A percentile compares a stretch with the other conserved stretches of the same genome.
phyloP scores from a whole-genome alignment of 2,888 invertebrate species.

The Calliphora vomitoria region DNA sequence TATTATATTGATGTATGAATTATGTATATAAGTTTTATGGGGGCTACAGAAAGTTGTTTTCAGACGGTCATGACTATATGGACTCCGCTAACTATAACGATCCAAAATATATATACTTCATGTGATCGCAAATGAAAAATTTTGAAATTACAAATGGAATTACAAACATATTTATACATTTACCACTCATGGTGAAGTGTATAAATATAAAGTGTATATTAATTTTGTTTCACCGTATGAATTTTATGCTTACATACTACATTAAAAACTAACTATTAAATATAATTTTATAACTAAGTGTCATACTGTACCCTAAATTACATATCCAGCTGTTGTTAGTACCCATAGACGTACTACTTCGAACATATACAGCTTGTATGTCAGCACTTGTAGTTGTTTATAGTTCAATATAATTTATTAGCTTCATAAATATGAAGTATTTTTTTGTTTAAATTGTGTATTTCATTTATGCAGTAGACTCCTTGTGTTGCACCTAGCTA shows the following conservation, averaged over 20 bases:
- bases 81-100: too few relatives aligned
- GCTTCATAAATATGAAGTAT: constrained; percentile 59
- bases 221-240: background rate
- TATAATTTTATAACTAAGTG: constrained; percentile 11
- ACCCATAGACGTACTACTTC: background rate
- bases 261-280: background rate
- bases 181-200: too few relatives aligned
- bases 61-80: too few relatives aligned
- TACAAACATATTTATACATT: too few relatives aligned
- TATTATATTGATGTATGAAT: too few relatives aligned
- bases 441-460: constrained; percentile 41
- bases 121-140: too few relatives aligned
- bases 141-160: too few relatives aligned
- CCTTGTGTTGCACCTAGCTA: constrained; percentile 41
- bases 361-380: constrained; percentile 21
- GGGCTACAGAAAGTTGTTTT: too few relatives aligned
- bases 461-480: constrained; percentile 35
- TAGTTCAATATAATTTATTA: constrained; percentile 68
- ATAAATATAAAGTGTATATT: background rate
- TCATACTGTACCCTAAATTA: constrained; percentile 44
- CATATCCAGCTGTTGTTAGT: constrained; percentile 42
- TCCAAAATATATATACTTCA: too few relatives aligned
- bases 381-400: constrained; percentile 65
- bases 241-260: background rate
- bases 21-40: too few relatives aligned